Percentiles rank a stretch among this genome's conserved stretches.
Evolutionary conservation across 2,797 vertebrate species (phyloP).

Genomic region (Gorsachius magnificus): DNA sequence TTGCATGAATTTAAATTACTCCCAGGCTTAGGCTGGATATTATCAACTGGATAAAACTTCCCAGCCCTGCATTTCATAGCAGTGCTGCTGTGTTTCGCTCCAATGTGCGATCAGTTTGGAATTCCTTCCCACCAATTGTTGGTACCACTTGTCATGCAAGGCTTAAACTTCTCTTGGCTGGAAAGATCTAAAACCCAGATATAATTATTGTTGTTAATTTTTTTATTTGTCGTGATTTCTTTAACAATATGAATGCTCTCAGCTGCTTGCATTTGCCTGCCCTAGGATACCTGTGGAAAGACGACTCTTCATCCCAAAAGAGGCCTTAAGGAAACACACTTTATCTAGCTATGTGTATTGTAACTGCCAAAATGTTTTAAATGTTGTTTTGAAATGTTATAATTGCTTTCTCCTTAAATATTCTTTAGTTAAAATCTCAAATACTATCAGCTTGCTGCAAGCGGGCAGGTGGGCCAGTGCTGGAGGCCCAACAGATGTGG

Average conservation of each 20-base stretch:
- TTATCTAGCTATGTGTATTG: neutral
- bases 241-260: neutral
- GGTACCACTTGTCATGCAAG: slow-evolving; percentile 3
- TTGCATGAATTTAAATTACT: slow-evolving; percentile 25
- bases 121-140: neutral
- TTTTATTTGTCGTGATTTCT: neutral
- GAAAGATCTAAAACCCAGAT: slow-evolving; percentile 19
- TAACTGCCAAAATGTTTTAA: neutral
- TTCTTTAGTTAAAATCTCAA: neutral
- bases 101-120: neutral
- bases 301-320: neutral
- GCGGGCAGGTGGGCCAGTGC: rapidly evolving
- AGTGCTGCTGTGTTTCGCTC: neutral
- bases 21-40: neutral
- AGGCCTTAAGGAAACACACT: neutral
- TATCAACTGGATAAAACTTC: neutral
- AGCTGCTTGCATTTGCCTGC: neutral
- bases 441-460: neutral
- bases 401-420: neutral
- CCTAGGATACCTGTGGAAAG: neutral
- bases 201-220: slow-evolving; percentile 5
- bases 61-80: neutral
- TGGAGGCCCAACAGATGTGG: neutral
- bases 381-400: neutral
- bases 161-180: neutral